Percentiles rank a stretch among this genome's conserved stretches.
These are phyloP conservation scores for Crotophaga sulcirostris DNA, from an alignment of 2,113 vertebrate species.

Conservation along the genomic window DNA sequence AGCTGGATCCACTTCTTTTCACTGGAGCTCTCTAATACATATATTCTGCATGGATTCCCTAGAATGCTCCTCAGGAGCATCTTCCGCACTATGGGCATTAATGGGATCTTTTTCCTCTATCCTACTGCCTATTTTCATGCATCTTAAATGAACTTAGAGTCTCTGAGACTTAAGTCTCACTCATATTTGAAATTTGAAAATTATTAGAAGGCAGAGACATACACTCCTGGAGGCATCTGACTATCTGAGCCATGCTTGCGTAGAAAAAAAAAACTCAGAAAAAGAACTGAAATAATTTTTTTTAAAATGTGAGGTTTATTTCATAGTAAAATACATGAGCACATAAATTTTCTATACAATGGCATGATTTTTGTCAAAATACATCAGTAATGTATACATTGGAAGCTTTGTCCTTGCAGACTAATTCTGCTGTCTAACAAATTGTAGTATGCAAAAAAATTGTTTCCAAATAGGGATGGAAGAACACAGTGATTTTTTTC, in stretches of 20 bases:
- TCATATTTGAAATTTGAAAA: background rate
- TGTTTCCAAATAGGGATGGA: background rate
- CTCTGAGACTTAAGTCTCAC: background rate
- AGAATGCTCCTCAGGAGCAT: background rate
- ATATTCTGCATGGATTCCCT: background rate
- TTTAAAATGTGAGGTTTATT: background rate
- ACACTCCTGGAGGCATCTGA: background rate
- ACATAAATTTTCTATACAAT: background rate
- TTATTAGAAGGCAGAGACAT: background rate
- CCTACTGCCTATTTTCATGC: background rate
- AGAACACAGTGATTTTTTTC: background rate
- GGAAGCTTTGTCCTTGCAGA: background rate
- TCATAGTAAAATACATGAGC: background rate
- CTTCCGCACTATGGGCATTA: background rate
- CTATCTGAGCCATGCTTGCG: background rate
- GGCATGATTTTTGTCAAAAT: background rate
- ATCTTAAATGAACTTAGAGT: background rate
- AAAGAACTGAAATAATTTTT: background rate
- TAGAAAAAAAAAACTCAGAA: background rate
- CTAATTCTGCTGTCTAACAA: conserved; percentile 4
- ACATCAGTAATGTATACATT: background rate
- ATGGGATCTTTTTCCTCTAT: background rate
- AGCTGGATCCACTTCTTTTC: background rate
- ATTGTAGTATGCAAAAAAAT: background rate
- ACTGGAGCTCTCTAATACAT: background rate